Evolutionary conservation across 2,113 vertebrate genomes (phyloP).

Genomic region (Regulus satrapa): DNA sequence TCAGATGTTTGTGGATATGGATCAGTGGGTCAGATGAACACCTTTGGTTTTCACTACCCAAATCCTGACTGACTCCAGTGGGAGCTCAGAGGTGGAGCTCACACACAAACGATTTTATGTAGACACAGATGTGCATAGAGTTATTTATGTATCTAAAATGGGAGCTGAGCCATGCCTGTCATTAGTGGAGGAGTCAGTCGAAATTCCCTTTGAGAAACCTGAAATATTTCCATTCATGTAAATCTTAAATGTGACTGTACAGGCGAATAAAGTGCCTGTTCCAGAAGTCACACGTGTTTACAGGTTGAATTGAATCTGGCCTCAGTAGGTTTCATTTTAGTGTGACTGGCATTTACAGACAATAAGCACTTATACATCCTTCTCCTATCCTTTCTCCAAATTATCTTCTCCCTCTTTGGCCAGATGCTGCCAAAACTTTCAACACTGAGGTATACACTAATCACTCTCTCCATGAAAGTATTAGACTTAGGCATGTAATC

Average conservation of each 20-base stretch:
- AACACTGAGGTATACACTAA: rapidly evolving
- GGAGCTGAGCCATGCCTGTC: neutral
- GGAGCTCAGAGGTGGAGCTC: neutral
- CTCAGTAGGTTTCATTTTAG: neutral
- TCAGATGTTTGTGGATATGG: neutral
- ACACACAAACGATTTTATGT: neutral
- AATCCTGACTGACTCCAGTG: neutral
- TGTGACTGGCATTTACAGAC: neutral
- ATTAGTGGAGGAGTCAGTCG: neutral
- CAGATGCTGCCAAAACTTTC: neutral
- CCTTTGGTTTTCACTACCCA: neutral
- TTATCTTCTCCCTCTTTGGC: neutral
- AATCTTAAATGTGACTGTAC: neutral
- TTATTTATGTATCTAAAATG: neutral
- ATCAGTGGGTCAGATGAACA: rapidly evolving
- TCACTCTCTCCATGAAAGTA: neutral
- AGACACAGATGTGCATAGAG: neutral
- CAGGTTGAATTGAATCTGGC: neutral
- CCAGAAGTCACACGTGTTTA: neutral
- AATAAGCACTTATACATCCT: neutral
- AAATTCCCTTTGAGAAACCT: neutral
- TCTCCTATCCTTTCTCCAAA: neutral
- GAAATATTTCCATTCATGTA: neutral
- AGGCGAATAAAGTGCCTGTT: neutral
- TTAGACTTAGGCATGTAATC: neutral